Evolutionary conservation across 2,797 vertebrate genomes (phyloP), one percentile per base, ranked within the genome.

Genomic region (Acipenser oxyrinchus): DNA sequence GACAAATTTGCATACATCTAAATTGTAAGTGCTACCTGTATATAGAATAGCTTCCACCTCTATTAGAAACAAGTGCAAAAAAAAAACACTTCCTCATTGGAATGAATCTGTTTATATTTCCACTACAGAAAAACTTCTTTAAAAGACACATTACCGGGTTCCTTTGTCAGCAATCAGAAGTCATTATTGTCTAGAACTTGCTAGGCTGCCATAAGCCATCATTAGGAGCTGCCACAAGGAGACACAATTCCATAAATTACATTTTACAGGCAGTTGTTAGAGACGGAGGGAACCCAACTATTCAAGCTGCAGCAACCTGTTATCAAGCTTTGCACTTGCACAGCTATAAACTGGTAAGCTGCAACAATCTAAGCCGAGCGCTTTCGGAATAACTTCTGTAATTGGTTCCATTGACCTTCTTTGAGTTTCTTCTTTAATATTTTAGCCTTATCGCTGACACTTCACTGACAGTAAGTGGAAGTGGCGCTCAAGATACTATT

Each of bases 371-470:
- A 12, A 64, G 23, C 49, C 37, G 49, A 65, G 69, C 13, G 50
- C 23, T 73, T 65, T 61, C 6, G 59, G 59, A 69, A 55, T 55
- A 69, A 70, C 49, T 70, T 66, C 57, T 66, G 68, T 72, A 72
- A 72, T 72, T 72, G 71, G 68, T 72, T 69, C 71, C 64, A 67
- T 64, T 72, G 71, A 72, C 71, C 62, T 62, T 48, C 70, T 67
- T 69, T 72, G 68, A 67, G 67, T 72, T 69, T 63, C 57, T 61
- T 63, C 65, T 72, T 69, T 67, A 64, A 62, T 64, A 68, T 66
- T 57, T 60, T 49, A 68, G 55, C 48, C 64, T 68, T 74, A 66
- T 68, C 66, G 68, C 64, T 68, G 70, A 70, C 68, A 66, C 50
- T 51, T 66, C 23, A 66, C 63, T 67, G 55, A 74, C 60, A 52